Base-by-base conservation (phyloP, 2,113 vertebrate genomes). In the Noturus placidus region DNA sequence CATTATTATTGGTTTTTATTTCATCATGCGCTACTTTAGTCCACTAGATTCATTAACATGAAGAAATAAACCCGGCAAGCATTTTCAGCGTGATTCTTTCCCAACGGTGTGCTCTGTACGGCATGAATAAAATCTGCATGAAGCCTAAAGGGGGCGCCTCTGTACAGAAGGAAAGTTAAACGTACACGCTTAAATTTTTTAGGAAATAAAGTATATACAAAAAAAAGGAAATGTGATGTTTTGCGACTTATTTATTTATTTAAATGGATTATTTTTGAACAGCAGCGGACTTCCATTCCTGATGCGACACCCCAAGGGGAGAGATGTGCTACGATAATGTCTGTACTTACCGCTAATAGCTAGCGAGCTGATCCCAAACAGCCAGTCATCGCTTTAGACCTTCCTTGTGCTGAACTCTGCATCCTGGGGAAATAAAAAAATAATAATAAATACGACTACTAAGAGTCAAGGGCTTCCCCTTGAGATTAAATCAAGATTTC, bases 161-260 rank as follows among this genome's bases (percentile, higher is more conserved):
- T 9, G 35, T 77, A 85, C 88, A 88, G n/a, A 76, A 65, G 83
- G 85, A 83, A 87, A 88, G 35, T 76, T 61, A 67, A 78, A 86
- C 89, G 87, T 84, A 87, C 84, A 20, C 3, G 86, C 90, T 89
- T 86, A 91, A 91, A 89, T 93, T 94, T 92, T 89, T 59, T 88
- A 88, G 79, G 83, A 59, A 93, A 94, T 93, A 93, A 95, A 81
- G 30, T 38, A 35, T 59, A 38, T 14, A 6, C 33, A 25, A 59
- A 11, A 42, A 13, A 81, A 38, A 27, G 1, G 27, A 81, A 65
- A 33, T 20, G 50, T 42, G 35, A 35, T 20, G 79, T 38, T 35
- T 35, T 88, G 15, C n/a, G 1, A 10, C n/a, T n/a, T n/a, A n/a
- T n/a, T 4, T 50, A 17, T 81, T 61, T 69, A 3, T 74, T 2